Base-by-base conservation (phyloP, 2,113 vertebrate genomes). In the Proterorhinus semilunaris region DNA sequence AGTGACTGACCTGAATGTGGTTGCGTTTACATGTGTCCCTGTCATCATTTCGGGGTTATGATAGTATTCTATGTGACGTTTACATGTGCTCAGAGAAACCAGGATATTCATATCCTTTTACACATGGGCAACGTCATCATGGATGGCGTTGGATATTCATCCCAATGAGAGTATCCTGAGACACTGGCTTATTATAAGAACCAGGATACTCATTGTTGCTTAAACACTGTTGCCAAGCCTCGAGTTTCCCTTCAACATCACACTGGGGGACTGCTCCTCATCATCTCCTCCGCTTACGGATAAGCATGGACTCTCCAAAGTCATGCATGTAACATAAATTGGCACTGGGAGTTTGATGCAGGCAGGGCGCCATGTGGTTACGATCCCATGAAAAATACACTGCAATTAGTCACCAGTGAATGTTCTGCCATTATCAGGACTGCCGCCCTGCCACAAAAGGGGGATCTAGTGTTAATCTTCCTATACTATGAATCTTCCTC, bases 331-430 rank as follows among this genome's bases (percentile, higher is more conserved):
- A 55, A 45, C 45, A 66, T 58, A 50, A 66, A 68, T 48, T 48
- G 44, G 45, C 6, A 21, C 12, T 48, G 27, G 45, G 62, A 21
- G 44, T 63, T 44, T 63, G 44, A 48, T 63, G 65, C 72, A 68
- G 66, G 66, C 65, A 74, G 61, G 61, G 43, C 70, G 58, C 66
- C 72, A 66, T 78, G 79, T 81, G 65, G 80, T 68, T 81, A 80
- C 63, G 75, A 81, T 83, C 59, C 44, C 46, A 58, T 79, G 68
- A 47, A 80, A 66, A 80, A 66, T 63, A 76, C 70, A 57, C 43
- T 47, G 58, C 68, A 78, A 76, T 79, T 73, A 79, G 80, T 79
- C 79, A 69, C 58, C 43, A 74, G 49, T 73, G 69, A 75, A 66
- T 76, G 65, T 52, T 47, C 66, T 77, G 62, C 59, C 64, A 54